Evolutionary conservation across 2,797 vertebrate genomes (phyloP), one percentile per base, ranked within the genome.

Genomic region (Corythornis leucogaster): DNA sequence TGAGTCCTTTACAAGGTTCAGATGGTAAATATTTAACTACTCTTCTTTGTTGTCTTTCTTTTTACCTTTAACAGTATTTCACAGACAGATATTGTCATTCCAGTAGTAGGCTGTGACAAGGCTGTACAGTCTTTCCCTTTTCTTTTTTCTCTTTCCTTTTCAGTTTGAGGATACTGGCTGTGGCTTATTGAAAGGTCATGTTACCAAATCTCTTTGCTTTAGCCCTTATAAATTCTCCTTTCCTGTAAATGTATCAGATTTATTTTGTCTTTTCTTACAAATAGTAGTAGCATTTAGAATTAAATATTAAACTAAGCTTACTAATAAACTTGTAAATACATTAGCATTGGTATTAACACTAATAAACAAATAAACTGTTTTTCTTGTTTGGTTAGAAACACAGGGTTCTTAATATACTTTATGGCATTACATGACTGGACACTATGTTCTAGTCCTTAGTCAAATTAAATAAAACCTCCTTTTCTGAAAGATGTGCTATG

Each of bases 1-100:
- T 11, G 48, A 86, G 55, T 66, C 33, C 55, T 81, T 51, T 88
- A 68, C 80, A 86, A 69, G 55, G 63, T 84, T 86, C 78, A 69
- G 78, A 33, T 73, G 46, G 67, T 92, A 96, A 95, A 94, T 93
- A 92, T 95, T 93, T 95, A 93, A 84, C 59, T 68, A 38, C 16
- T 43, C 8, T 43, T 66, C 30, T 66, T 88, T 79, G n/a, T 28
- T 86, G 31, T n/a, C 78, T 76, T 35, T 71, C 70, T 68, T 78
- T 66, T 63, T 62, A 4, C 48, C 82, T 88, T 93, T 40, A 75
- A 30, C 38, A 18, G 43, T n/a, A 53, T 48, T 90, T 90, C 46
- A 57, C 22, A 31, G 35, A 83, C 43, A 17, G 51, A 54, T 76
- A 46, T 4, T 91, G 63, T 70, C 28, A 73, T 78, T 78, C 31